phyloP scores from a whole-genome alignment of 2,113 vertebrate species.

The Corydoras sp. region DNA sequence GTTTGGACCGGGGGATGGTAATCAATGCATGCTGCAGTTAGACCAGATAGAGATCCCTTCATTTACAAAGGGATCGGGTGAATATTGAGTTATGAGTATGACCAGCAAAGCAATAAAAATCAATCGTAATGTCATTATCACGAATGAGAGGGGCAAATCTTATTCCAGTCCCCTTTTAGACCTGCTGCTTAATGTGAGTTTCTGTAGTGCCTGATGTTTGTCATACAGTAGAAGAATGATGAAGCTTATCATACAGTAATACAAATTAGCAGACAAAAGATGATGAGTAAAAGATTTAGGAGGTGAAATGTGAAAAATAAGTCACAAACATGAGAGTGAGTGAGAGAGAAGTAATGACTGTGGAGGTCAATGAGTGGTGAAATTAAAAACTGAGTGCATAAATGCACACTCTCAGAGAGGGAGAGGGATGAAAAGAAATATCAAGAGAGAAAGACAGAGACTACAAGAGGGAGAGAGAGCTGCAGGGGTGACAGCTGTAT shows the following conservation, averaged over 20 bases:
- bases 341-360: constrained; percentile 15
- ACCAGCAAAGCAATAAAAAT: constrained; percentile 37
- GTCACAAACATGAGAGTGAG: neutral
- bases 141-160: constrained; percentile 29
- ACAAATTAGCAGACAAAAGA: too few relatives aligned
- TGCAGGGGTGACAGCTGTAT: constrained; percentile 15
- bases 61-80: neutral
- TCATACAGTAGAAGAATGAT: constrained; percentile 25
- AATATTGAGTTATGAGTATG: constrained; percentile 17
- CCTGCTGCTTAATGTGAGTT: constrained; percentile 33
- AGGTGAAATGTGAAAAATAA: too few relatives aligned
- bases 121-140: constrained; percentile 33
- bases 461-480: neutral
- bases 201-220: neutral
- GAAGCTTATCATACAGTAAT: constrained; percentile 6
- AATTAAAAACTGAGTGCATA: constrained; percentile 27
- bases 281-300: too few relatives aligned
- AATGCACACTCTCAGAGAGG: neutral
- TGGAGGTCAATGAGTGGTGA: constrained; percentile 29
- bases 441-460: too few relatives aligned
- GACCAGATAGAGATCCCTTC: constrained; percentile 12
- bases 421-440: neutral
- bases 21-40: constrained; percentile 19
- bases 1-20: neutral
- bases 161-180: constrained; percentile 26